phyloP scores from a whole-genome alignment of 2,113 vertebrate genomes.

The Salvelinus alpinus region DNA sequence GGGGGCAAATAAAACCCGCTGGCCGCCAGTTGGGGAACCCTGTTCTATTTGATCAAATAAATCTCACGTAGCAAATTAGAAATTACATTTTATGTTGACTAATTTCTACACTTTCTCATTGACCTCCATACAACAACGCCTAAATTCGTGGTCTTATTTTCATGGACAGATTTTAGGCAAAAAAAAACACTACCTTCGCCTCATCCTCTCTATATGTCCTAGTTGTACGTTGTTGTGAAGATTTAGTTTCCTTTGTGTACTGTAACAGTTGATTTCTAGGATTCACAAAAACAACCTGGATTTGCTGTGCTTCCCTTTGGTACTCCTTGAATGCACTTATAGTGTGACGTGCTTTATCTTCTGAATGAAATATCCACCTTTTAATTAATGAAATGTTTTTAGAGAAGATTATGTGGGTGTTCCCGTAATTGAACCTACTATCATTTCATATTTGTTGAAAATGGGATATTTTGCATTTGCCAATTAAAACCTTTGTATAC shows the following conservation, averaged over 20 bases:
- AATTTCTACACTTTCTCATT: no score
- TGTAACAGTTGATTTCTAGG: neutral
- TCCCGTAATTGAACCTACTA: slow-evolving; percentile 9
- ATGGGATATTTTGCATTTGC: slow-evolving; percentile 55
- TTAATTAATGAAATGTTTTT: slow-evolving; percentile 37
- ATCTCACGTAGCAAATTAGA: no score
- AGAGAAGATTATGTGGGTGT: slow-evolving; percentile 9
- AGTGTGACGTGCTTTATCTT: slow-evolving; percentile 54
- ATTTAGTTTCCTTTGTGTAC: neutral
- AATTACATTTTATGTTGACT: no score
- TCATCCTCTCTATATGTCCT: neutral
- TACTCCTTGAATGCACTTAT: slow-evolving; percentile 29
- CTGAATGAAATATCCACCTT: slow-evolving; percentile 47
- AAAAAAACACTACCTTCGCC: no score
- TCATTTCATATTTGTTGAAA: slow-evolving; percentile 31
- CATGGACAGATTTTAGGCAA: no score
- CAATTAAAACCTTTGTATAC: slow-evolving; percentile 54
- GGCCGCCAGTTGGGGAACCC: no score
- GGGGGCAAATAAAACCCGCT: no score
- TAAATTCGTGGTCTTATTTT: no score
- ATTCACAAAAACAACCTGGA: slow-evolving; percentile 16
- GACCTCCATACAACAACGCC: no score
- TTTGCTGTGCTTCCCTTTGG: slow-evolving; percentile 12
- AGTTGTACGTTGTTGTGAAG: slow-evolving; percentile 35
- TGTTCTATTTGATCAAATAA: no score